Evolutionary conservation across 2,113 vertebrate species (phyloP).

Genomic region (Prionailurus bengalensis): DNA sequence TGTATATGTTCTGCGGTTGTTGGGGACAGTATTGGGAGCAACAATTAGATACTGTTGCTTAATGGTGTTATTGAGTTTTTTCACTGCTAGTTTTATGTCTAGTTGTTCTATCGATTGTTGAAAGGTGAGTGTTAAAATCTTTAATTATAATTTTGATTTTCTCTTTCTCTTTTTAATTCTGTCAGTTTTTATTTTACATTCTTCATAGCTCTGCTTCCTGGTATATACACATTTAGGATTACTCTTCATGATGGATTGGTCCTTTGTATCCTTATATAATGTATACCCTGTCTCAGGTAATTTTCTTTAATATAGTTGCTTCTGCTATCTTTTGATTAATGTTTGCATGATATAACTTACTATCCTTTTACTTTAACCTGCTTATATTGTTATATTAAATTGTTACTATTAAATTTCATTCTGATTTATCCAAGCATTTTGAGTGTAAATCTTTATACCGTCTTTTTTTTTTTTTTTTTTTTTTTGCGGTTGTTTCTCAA

Average conservation of each 20-base stretch:
- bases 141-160: neutral
- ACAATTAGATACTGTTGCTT: neutral
- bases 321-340: neutral
- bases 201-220: neutral
- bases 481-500: neutral
- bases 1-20: neutral
- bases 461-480: too few relatives aligned
- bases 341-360: neutral
- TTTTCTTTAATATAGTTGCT: neutral
- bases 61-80: neutral
- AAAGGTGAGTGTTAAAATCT: neutral
- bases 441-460: neutral
- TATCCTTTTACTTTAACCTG: neutral
- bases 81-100: neutral
- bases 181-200: neutral
- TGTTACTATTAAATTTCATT: neutral
- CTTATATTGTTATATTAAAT: neutral
- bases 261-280: neutral
- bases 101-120: neutral
- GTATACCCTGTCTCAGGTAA: neutral
- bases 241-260: neutral
- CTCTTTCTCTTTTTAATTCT: neutral
- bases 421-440: neutral
- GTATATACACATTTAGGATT: neutral
- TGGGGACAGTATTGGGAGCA: neutral